These are phyloP conservation scores for Scaptomyza parva DNA, from an alignment of 2,888 invertebrate species.

Conservation along the genomic window DNA sequence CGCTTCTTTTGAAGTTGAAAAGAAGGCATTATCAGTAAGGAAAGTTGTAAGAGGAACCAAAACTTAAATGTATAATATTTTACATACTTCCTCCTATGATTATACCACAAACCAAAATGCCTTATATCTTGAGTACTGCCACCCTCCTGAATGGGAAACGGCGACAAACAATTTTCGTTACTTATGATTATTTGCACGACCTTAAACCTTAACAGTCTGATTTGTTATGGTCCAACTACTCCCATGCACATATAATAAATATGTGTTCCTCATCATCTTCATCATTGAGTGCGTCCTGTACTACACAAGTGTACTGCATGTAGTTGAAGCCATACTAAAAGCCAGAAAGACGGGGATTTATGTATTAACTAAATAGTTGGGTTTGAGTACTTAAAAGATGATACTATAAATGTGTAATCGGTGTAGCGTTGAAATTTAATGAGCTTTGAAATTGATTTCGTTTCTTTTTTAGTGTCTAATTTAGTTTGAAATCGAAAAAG, in stretches of 20 bases:
- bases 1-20: not conserved
- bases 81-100: too few species aligned
- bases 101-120: constrained; percentile 5
- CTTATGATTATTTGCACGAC: constrained; percentile 61
- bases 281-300: constrained; percentile 15
- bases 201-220: constrained; percentile 35
- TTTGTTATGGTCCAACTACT: constrained; percentile 10
- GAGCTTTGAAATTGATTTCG: constrained; percentile 75
- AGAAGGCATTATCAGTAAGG: not conserved
- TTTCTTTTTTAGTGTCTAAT: constrained; percentile 45
- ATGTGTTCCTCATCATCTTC: not conserved
- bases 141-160: not conserved
- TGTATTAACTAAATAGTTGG: constrained; percentile 17
- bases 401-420: not conserved
- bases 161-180: constrained; percentile 40
- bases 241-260: constrained; percentile 13
- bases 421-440: constrained; percentile 53
- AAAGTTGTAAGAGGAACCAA: too few species aligned
- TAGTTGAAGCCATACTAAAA: constrained; percentile 24
- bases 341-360: constrained; percentile 25
- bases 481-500: constrained; percentile 59
- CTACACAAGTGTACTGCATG: constrained; percentile 22
- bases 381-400: not conserved
- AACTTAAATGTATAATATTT: too few species aligned
- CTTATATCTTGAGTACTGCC: too few species aligned